Evolutionary conservation across 2,113 vertebrate genomes (phyloP), one percentile per base, ranked within the genome.

Genomic region (Hipposideros armiger): DNA sequence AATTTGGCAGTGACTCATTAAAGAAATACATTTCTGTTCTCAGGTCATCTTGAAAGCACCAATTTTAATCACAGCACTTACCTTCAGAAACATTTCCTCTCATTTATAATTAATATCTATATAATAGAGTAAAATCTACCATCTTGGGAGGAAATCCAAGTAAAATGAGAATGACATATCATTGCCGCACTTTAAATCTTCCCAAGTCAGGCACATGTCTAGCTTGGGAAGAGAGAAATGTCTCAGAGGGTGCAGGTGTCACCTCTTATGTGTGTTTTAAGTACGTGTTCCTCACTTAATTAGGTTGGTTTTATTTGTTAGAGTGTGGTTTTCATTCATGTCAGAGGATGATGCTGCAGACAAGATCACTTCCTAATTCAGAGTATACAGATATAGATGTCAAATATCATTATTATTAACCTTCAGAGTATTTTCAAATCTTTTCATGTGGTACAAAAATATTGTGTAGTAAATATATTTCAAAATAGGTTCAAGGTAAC

Each of bases 1-100:
- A 97, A 95, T 97, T 95, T 94, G 67, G 50, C 89, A 97, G 58
- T 96, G 92, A 97, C 90, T 89, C 66, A 74, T 93, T 96, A 97
- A 96, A 97, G 69, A 77, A 78, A 85, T 81, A 69, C 90, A 86
- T 93, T 94, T 97, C 69, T 97, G 56, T 94, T 97, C 87, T n/a
- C 81, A 76, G 95, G 93, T 97, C 52, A 9, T 50, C 82, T 45
- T 92, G 50, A 97, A 98, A 85, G 88, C 64, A 97, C 78, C 84
- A 58, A 70, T 97, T 97, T 94, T 69, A 73, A 90, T 78, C 96
- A 77, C 60, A 97, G 83, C 89, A 95, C 95, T 98, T 95, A 95
- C 52, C 91, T 97, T 94, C 89, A 95, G 69, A 50, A 82, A 92
- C 64, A 74, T 62, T 84, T 60, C 78, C 84, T 94, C 91, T 94